Evolutionary conservation across 1,140 invertebrate species (phyloP).

Genomic region (Pseudobourletiella spinata): DNA sequence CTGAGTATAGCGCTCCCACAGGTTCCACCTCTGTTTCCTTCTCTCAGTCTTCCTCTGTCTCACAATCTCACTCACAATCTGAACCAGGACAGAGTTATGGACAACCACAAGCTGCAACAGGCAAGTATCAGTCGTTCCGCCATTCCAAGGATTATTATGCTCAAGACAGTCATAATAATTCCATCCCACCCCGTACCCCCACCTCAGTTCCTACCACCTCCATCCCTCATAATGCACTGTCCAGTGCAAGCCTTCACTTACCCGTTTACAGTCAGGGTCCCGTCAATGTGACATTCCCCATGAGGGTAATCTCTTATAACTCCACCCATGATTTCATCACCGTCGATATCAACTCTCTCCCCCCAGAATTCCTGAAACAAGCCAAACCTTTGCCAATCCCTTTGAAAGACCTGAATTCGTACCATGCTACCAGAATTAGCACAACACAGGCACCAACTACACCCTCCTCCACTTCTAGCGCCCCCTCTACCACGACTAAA

Average conservation of each 20-base stretch:
- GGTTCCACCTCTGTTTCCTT: background rate
- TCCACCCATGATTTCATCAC: conserved; percentile 5
- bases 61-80: conserved; percentile 6
- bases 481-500: background rate
- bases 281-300: background rate
- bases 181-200: background rate
- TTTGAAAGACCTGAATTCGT: conserved; percentile 3
- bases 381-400: background rate
- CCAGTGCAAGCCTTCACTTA: background rate
- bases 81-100: conserved; percentile 21
- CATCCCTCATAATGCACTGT: background rate
- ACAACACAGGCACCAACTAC: background rate
- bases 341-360: conserved; percentile 4
- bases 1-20: conserved; percentile 8
- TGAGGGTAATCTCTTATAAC: conserved; percentile 1
- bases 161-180: conserved; percentile 23
- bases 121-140: conserved; percentile 20
- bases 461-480: background rate
- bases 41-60: background rate
- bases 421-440: background rate
- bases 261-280: background rate
- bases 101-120: conserved; percentile 16
- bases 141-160: conserved; percentile 24
- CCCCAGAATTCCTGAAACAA: background rate
- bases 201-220: background rate